phyloP scores from a whole-genome alignment of 2,797 vertebrate species.

The Salmo trutta region DNA sequence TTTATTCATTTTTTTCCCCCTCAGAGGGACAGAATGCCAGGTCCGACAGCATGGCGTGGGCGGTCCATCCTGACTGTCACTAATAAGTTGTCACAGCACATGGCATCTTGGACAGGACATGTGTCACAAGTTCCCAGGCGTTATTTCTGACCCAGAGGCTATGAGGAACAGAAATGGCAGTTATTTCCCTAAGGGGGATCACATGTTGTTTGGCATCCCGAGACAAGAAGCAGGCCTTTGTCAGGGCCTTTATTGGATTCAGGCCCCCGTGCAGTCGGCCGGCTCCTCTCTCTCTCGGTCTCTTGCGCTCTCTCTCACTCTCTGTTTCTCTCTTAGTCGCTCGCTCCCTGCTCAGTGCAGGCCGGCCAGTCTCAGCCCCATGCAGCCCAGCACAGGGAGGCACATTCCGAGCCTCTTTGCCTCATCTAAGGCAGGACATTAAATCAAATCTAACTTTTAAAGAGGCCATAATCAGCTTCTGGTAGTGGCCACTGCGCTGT shows the following conservation, averaged over 20 bases:
- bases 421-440: conserved; percentile 69
- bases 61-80: conserved; percentile 24
- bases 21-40: conserved; percentile 30
- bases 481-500: conserved; percentile 60
- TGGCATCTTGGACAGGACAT: conserved; percentile 55
- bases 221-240: conserved; percentile 73
- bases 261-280: conserved; percentile 42
- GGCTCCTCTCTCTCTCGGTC: conserved; percentile 49
- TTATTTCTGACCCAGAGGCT: conserved; percentile 66
- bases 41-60: conserved; percentile 29
- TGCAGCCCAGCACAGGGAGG: conserved; percentile 34
- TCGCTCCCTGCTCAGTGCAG: conserved; percentile 9
- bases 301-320: conserved; percentile 43
- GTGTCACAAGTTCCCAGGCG: conserved; percentile 59
- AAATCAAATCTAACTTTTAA: conserved; percentile 78
- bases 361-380: conserved; percentile 47
- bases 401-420: conserved; percentile 70
- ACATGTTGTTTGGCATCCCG: conserved; percentile 76
- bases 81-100: conserved; percentile 51
- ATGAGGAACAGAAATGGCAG: conserved; percentile 53
- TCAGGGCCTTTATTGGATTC: conserved; percentile 77
- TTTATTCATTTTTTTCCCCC: background rate
- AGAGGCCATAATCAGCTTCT: conserved; percentile 74
- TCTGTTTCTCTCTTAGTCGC: background rate
- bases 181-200: conserved; percentile 68